These are phyloP conservation scores for Hystrix cristata DNA, from an alignment of 2,113 vertebrate genomes.

Conservation along the genomic window DNA sequence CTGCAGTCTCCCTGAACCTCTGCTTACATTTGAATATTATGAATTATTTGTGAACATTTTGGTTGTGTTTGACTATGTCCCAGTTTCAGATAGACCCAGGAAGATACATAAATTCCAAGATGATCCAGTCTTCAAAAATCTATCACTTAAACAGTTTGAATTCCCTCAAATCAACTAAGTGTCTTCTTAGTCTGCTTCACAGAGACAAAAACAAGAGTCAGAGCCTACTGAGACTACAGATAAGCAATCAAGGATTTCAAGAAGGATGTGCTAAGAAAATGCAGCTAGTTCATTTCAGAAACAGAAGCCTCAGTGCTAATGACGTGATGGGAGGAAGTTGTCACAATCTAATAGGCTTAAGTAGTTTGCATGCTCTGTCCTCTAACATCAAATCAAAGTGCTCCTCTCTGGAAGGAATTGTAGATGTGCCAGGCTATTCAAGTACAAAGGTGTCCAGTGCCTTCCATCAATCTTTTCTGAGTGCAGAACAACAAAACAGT, in stretches of 20 bases:
- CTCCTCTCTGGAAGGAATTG: constrained; percentile 92
- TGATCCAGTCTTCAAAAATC: constrained; percentile 90
- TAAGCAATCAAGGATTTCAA: constrained; percentile 77
- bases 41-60: constrained; percentile 86
- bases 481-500: not conserved
- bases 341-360: constrained; percentile 86
- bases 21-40: constrained; percentile 96
- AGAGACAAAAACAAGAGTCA: constrained; percentile 85
- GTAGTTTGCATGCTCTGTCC: constrained; percentile 60
- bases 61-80: constrained; percentile 95
- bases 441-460: not conserved
- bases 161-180: constrained; percentile 96
- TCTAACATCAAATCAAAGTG: constrained; percentile 87
- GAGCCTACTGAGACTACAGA: constrained; percentile 85
- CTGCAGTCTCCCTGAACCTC: constrained; percentile 94
- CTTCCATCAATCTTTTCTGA: constrained; percentile 48
- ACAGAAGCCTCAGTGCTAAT: constrained; percentile 69
- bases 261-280: constrained; percentile 73
- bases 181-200: constrained; percentile 94
- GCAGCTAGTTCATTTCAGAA: constrained; percentile 65
- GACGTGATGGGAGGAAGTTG: constrained; percentile 89
- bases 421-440: constrained; percentile 78
- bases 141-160: constrained; percentile 87
- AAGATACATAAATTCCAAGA: constrained; percentile 92
- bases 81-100: constrained; percentile 88